Conservation (phyloP, 2,113 vertebrate species). For the Jaculus jaculus region DNA sequence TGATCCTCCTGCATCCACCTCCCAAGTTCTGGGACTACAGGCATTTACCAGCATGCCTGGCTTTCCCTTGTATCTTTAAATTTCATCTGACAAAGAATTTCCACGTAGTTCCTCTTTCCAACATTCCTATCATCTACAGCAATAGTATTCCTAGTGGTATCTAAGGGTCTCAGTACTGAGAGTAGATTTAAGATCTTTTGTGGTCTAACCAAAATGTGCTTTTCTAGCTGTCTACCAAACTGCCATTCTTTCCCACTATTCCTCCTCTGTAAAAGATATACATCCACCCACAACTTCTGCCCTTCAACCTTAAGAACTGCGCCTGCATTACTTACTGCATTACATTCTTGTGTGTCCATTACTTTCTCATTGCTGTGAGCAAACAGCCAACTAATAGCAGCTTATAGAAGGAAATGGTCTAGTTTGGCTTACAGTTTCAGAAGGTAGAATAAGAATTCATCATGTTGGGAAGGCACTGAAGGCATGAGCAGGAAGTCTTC, state of each 20-base stretch:
- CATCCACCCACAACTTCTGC: not conserved
- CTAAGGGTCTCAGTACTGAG: not conserved
- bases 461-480: too few species aligned
- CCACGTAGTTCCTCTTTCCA: not conserved
- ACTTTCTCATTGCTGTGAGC: too few species aligned
- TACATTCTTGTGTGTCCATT: not conserved
- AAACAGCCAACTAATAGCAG: too few species aligned
- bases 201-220: not conserved
- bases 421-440: too few species aligned
- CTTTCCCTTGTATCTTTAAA: not conserved
- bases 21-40: not conserved
- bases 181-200: not conserved
- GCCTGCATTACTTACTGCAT: too few species aligned
- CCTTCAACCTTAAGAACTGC: not conserved
- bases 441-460: too few species aligned
- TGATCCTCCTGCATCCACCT: not conserved
- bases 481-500: too few species aligned
- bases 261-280: not conserved
- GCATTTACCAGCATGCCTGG: not conserved
- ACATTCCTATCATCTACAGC: not conserved
- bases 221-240: not conserved
- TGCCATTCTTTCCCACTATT: not conserved
- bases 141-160: not conserved
- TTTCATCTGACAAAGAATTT: not conserved
- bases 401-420: too few species aligned